These are phyloP conservation scores for Paedocypris micromegethes DNA, from an alignment of 2,797 vertebrate species.

Conservation along the genomic window DNA sequence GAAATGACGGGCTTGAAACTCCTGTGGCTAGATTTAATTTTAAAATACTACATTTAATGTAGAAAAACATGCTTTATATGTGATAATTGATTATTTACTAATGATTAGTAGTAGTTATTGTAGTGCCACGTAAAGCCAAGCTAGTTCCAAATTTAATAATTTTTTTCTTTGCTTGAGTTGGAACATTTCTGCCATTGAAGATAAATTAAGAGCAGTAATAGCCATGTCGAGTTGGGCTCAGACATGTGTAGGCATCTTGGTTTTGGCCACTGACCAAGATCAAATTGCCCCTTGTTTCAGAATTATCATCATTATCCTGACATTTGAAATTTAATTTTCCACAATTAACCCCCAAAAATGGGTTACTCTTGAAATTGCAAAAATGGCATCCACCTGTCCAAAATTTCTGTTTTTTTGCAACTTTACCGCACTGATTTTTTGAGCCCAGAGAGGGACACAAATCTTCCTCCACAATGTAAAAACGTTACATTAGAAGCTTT, in stretches of 20 bases:
- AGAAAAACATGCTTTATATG: too few relatives aligned
- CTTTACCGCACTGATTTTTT: constrained; percentile 1
- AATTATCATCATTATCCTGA: constrained; percentile 27
- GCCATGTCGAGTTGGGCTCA: constrained; percentile 14
- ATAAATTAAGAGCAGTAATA: constrained; percentile 17
- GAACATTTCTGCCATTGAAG: constrained; percentile 7
- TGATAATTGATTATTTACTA: too few relatives aligned
- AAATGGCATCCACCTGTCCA: constrained; percentile 4
- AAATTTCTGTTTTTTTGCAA: background rate
- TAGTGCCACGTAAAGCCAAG: too few relatives aligned
- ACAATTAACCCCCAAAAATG: constrained; percentile 25
- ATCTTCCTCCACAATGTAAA: constrained; percentile 6
- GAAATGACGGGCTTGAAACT: too few relatives aligned
- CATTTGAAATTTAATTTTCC: constrained; percentile 29
- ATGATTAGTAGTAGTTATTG: too few relatives aligned
- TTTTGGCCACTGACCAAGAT: constrained; percentile 26
- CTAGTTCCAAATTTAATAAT: background rate
- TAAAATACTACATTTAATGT: too few relatives aligned
- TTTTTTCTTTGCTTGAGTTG: background rate
- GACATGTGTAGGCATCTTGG: constrained; percentile 26
- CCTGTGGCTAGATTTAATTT: too few relatives aligned
- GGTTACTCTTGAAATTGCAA: constrained; percentile 7
- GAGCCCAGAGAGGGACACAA: constrained; percentile 7
- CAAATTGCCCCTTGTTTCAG: constrained; percentile 26
- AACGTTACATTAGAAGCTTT: background rate